These are phyloP conservation scores for Pachyseris speciosa DNA, from an alignment of 64 coral and sea anemone species.

Conservation along the genomic window DNA sequence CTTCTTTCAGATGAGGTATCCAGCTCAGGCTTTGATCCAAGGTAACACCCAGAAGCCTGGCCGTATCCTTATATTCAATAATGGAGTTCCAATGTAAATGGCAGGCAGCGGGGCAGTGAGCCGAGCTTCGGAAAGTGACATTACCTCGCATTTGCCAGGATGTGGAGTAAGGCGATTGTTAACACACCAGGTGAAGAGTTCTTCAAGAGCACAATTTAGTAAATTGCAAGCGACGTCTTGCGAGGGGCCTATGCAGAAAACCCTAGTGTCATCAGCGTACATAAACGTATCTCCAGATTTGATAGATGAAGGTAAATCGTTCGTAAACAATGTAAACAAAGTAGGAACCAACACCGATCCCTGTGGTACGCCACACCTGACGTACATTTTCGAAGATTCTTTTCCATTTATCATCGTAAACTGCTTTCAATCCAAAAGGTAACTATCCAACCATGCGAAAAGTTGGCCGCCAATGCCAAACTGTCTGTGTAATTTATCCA, in stretches of 20 bases:
- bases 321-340: too few species aligned
- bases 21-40: too few species aligned
- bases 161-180: background rate
- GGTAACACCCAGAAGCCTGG: too few species aligned
- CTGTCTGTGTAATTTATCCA: background rate
- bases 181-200: background rate
- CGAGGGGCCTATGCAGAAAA: background rate
- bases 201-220: too few species aligned
- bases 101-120: background rate
- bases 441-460: background rate
- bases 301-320: too few species aligned
- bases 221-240: background rate
- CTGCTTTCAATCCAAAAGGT: background rate
- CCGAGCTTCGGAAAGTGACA: background rate
- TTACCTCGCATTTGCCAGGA: background rate
- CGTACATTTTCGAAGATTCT: too few species aligned
- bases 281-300: too few species aligned
- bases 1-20: too few species aligned
- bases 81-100: background rate
- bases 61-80: too few species aligned
- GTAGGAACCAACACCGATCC: too few species aligned
- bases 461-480: background rate
- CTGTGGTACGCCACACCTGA: too few species aligned
- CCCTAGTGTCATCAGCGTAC: too few species aligned
- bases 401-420: background rate